Percentiles rank a stretch among this genome's conserved stretches.
Evolutionary conservation across 2,113 vertebrate genomes (phyloP).

Genomic region (Marcusenius ussheri): DNA sequence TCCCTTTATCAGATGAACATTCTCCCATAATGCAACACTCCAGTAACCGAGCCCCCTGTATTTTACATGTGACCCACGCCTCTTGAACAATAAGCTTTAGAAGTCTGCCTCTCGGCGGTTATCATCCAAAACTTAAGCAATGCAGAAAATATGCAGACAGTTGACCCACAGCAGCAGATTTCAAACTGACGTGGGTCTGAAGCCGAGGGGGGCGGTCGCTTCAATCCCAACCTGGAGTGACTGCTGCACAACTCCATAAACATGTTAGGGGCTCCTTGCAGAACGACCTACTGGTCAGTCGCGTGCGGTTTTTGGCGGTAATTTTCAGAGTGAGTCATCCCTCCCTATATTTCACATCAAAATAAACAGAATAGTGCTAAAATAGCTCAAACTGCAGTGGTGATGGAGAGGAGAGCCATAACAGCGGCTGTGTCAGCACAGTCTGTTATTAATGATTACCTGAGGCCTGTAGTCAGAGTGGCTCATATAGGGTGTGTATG

Average conservation of each 20-base stretch:
- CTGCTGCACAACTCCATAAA: not conserved
- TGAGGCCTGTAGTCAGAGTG: not conserved
- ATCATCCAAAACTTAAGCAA: conserved; percentile 22
- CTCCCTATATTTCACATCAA: not conserved
- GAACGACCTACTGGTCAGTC: not conserved
- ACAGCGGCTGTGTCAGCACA: not conserved
- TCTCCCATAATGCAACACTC: conserved; percentile 5
- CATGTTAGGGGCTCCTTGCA: not conserved
- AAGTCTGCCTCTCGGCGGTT: not conserved
- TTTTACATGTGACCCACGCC: not conserved
- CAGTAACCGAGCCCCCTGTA: not conserved
- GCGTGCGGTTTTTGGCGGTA: not conserved
- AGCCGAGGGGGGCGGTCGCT: not conserved
- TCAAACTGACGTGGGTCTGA: conserved; percentile 6
- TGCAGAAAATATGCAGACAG: not conserved
- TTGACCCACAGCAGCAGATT: not conserved
- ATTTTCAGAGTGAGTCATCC: conserved; percentile 11
- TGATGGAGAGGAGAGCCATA: not conserved
- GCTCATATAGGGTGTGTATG: not conserved
- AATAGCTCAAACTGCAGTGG: not conserved
- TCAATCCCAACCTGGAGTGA: not conserved
- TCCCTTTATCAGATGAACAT: conserved; percentile 3
- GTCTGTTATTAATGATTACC: not conserved
- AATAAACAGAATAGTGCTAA: not conserved
- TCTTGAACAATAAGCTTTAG: conserved; percentile 8